A percentile compares a stretch with the other conserved stretches of the same genome.
Evolutionary conservation across 1,140 invertebrate species (phyloP).

Genomic region (Scaptomyza graminum): DNA sequence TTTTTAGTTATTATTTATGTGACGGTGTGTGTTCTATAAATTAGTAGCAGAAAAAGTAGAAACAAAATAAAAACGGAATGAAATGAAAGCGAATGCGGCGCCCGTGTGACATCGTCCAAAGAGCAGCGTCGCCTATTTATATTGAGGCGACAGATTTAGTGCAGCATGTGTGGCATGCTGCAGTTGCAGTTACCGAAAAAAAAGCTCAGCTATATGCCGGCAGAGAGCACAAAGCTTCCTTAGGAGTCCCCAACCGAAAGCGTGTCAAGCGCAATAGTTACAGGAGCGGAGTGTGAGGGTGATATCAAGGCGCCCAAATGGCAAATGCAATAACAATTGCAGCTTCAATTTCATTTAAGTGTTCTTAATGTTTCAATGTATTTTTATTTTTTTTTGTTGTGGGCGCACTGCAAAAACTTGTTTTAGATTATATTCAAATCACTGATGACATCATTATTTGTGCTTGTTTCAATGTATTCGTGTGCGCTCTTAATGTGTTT

Average conservation of each 20-base stretch:
- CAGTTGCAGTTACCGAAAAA: not conserved
- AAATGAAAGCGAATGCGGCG: constrained; percentile 42
- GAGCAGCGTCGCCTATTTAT: constrained; percentile 51
- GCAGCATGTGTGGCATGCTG: constrained; percentile 35
- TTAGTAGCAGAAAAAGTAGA: constrained; percentile 29
- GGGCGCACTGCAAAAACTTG: constrained; percentile 63
- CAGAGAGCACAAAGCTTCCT: constrained; percentile 26
- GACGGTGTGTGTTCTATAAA: constrained; percentile 31
- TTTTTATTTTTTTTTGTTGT: constrained; percentile 30
- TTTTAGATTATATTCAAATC: constrained; percentile 70
- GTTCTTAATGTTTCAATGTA: constrained; percentile 24
- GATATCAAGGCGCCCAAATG: not conserved
- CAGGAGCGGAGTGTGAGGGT: constrained; percentile 28
- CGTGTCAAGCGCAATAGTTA: constrained; percentile 48
- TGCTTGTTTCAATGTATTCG: constrained; percentile 48
- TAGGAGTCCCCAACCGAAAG: constrained; percentile 38
- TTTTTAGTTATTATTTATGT: constrained; percentile 30
- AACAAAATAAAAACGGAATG: constrained; percentile 11
- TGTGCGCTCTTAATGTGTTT: constrained; percentile 40
- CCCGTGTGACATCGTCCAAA: constrained; percentile 27
- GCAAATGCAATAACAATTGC: constrained; percentile 20
- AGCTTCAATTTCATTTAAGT: constrained; percentile 34
- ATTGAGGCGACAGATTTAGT: constrained; percentile 52
- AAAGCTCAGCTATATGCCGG: constrained; percentile 29
- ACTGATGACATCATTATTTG: constrained; percentile 78